Evolutionary conservation across 2,113 vertebrate genomes (phyloP), one percentile per base, ranked within the genome.

Genomic region (Oreochromis aureus): DNA sequence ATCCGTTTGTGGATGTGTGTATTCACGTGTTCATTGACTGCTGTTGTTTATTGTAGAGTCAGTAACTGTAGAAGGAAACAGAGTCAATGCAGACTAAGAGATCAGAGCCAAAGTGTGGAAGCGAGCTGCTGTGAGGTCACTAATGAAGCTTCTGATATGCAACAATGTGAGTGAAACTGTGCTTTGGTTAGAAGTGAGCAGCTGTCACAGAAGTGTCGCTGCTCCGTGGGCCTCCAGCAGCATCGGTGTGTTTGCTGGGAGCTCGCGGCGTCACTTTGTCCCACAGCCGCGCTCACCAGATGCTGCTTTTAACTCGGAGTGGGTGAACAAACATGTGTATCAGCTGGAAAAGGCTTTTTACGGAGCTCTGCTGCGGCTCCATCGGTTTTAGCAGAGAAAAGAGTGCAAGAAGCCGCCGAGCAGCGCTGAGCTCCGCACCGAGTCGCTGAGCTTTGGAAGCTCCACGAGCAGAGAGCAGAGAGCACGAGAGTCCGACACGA

Each of bases 221-320:
- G 12, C 32, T 5, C 10, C 39, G n/a, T 5, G 4, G 13, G 41
- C 36, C 82, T 82, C 1, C 19, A 18, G 15, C 32, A 6, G 10
- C n/a, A 22, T 24, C 54, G 13, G 18, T 91, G 89, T 91, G 89
- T 84, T 88, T 88, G 86, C 80, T 88, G 39, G 13, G 4, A 10
- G 30, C 10, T 44, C 13, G 76, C 12, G 0, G 16, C 16, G 0
- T 55, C 4, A 39, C 2, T 56, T 81, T 66, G 30, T 19, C 5
- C 4, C 6, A 16, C 15, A 78, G 3, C 32, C 2, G 6, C 24
- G 2, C 4, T 13, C 12, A 32, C 2, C 12, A 32, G 3, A 4
- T 30, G n/a, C 3, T 10, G 51, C 2, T 59, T 81, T 69, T 24
- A 2, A 27, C 6, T 51, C 7, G 0, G 4, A 10, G 5, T 9